phyloP scores from a whole-genome alignment of 2,113 vertebrate genomes.

The Megaceryle torquata region DNA sequence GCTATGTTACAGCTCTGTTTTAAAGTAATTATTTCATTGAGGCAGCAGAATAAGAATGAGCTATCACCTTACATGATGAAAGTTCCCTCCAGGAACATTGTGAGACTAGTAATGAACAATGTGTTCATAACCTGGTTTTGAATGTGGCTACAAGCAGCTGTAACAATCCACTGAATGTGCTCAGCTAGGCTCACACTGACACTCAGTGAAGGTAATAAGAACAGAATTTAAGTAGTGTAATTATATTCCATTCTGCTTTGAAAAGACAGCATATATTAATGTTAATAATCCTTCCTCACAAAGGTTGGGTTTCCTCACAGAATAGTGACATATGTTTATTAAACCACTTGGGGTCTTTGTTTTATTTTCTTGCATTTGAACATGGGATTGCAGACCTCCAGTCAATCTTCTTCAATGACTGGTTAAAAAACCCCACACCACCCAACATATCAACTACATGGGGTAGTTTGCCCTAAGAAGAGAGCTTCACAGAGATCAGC shows the following conservation, averaged over 20 bases:
- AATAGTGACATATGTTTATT: neutral
- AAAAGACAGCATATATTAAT: neutral
- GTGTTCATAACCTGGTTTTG: neutral
- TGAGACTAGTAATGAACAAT: neutral
- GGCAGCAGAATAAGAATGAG: neutral
- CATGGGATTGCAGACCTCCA: neutral
- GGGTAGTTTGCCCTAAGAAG: neutral
- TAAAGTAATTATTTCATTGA: neutral
- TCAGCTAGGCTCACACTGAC: neutral
- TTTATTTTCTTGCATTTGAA: neutral
- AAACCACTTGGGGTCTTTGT: neutral
- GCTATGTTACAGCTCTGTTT: neutral
- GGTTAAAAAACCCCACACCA: neutral
- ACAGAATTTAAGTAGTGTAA: neutral
- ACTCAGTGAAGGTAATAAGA: neutral
- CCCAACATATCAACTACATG: neutral
- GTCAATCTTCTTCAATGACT: neutral
- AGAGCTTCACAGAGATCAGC: neutral
- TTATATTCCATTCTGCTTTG: neutral
- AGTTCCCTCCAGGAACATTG: slow-evolving; percentile 43
- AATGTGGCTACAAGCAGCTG: neutral
- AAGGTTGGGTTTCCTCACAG: neutral
- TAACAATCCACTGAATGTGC: neutral
- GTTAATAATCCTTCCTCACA: neutral
- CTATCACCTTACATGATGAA: neutral